Percentiles rank a stretch among this genome's conserved stretches.
Conservation (phyloP, 2,797 vertebrate genomes). For the Pseudotriccus pelzelni region DNA sequence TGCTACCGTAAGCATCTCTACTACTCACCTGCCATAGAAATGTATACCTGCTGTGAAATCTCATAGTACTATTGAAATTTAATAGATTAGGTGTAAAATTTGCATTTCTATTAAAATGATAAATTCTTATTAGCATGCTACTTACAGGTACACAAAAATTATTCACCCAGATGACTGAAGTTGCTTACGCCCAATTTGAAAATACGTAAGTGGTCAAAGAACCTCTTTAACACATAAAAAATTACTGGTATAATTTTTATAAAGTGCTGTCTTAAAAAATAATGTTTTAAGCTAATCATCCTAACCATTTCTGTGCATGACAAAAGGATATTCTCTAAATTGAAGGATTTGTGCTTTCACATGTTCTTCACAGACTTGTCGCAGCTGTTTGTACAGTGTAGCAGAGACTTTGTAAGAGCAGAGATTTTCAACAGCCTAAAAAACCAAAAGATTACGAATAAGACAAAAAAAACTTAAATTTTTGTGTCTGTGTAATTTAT, state of each 20-base stretch:
- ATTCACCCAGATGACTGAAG: not conserved
- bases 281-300: not conserved
- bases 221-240: not conserved
- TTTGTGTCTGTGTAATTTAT: not conserved
- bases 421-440: constrained; percentile 84
- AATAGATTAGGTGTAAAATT: not conserved
- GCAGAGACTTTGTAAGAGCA: constrained; percentile 84
- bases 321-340: constrained; percentile 85
- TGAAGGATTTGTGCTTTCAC: constrained; percentile 82
- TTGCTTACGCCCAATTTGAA: not conserved
- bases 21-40: not conserved
- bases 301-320: not conserved
- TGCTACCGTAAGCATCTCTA: not conserved
- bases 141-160: not conserved
- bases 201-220: not conserved
- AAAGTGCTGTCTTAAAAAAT: not conserved
- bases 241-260: not conserved
- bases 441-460: not conserved
- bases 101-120: not conserved
- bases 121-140: not conserved
- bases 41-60: not conserved
- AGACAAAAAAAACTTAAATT: not conserved
- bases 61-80: not conserved
- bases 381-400: constrained; percentile 80
- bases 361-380: constrained; percentile 83